phyloP scores from a whole-genome alignment of 2,888 invertebrate species.

The Philopedon plagiatum region DNA sequence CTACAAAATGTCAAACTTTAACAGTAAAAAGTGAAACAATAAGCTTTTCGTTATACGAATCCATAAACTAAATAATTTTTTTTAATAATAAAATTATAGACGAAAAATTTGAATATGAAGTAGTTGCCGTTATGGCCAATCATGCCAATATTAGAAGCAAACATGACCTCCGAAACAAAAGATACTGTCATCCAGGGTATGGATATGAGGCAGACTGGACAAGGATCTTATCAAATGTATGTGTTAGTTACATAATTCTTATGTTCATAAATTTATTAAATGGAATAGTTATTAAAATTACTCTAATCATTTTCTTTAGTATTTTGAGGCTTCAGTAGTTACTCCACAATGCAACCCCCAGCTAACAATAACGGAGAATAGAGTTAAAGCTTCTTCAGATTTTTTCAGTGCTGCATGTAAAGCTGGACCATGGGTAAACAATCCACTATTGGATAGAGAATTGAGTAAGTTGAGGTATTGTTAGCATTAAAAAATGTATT shows the following conservation, averaged over 20 bases:
- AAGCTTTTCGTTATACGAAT: not conserved
- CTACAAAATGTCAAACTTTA: too few species aligned
- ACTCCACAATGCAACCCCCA: slow-evolving; percentile 79
- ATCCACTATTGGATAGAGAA: slow-evolving; percentile 74
- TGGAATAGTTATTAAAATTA: too few species aligned
- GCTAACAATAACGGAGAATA: slow-evolving; percentile 81
- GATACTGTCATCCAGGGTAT: slow-evolving; percentile 87
- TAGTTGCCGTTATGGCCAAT: slow-evolving; percentile 78
- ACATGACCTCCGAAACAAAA: slow-evolving; percentile 77
- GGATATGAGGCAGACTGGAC: slow-evolving; percentile 82
- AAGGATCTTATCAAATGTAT: slow-evolving; percentile 82
- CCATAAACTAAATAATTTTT: too few species aligned
- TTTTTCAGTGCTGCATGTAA: slow-evolving; percentile 89
- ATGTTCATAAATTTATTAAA: too few species aligned
- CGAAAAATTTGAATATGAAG: slow-evolving; percentile 73
- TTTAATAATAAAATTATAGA: slow-evolving; percentile 66
- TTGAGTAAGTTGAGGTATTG: slow-evolving; percentile 72
- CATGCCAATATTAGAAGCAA: slow-evolving; percentile 74
- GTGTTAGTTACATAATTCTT: too few species aligned
- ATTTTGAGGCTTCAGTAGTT: slow-evolving; percentile 82
- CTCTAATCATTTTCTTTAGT: slow-evolving; percentile 68
- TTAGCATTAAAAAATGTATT: not conserved
- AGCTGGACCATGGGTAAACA: slow-evolving; percentile 87
- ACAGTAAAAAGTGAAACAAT: too few species aligned
- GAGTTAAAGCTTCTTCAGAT: slow-evolving; percentile 79